A percentile compares a stretch with the other conserved stretches of the same genome.
These are phyloP conservation scores for Sycophaga agraensis DNA, from an alignment of 1,140 invertebrate genomes.

Conservation along the genomic window DNA sequence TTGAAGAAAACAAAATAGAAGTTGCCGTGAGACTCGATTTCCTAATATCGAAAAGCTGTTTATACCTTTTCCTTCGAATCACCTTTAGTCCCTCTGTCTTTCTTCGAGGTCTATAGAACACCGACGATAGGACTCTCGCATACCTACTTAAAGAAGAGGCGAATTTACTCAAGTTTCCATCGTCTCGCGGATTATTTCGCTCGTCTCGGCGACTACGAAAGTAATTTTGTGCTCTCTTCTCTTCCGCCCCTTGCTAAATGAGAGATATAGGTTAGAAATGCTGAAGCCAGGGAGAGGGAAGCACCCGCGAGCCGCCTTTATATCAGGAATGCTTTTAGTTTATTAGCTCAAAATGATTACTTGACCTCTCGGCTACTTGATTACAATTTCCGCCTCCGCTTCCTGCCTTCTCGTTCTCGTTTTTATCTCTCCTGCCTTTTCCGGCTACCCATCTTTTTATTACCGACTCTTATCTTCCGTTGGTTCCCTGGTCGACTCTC, in stretches of 20 bases:
- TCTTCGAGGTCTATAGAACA: neutral
- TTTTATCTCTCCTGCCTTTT: neutral
- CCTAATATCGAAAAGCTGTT: conserved; percentile 10
- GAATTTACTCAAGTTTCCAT: conserved; percentile 17
- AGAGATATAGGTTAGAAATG: neutral
- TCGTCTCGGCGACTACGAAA: conserved; percentile 20
- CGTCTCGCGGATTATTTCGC: conserved; percentile 15
- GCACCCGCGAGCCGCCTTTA: neutral
- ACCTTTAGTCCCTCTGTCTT: neutral
- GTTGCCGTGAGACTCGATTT: neutral
- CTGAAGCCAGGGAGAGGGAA: neutral
- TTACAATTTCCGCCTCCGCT: conserved; percentile 11
- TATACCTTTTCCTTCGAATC: neutral
- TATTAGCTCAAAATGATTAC: conserved; percentile 40
- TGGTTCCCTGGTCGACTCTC: neutral
- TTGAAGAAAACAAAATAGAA: no score
- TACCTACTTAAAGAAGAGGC: neutral
- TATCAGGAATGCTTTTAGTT: conserved; percentile 39
- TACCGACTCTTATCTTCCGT: neutral
- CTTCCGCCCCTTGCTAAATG: no score
- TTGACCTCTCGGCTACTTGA: conserved; percentile 25
- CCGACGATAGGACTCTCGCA: neutral
- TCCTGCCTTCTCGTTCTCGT: no score
- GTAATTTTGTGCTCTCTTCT: conserved; percentile 37
- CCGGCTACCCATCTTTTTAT: neutral